Base-by-base conservation (phyloP, 35 echinoderm and acorn worm species). In the Acanthaster planci region DNA sequence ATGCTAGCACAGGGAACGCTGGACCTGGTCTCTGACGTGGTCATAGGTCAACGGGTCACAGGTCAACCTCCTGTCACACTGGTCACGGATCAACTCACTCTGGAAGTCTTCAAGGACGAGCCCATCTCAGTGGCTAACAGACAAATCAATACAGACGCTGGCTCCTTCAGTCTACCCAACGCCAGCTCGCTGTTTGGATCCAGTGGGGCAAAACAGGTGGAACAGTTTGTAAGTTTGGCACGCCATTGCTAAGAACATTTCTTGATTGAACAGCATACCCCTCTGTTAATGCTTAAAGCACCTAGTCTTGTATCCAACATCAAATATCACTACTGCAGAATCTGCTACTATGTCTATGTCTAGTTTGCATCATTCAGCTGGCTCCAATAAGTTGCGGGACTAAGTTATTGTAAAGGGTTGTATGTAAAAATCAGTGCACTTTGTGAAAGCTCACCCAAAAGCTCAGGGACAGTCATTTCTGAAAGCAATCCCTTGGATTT, bases 61-160 rank as follows among this genome's bases (percentile, higher is more conserved):
- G 85, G 85, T 4, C 85, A 87, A 19, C 85, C 85, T 31, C 85
- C 85, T 6, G 68, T 57, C 39, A 21, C 53, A 2, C 51, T 87
- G 31, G 76, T 78, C 4, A 78, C 85, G 2, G 67, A 51, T 23
- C 2, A 47, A 12, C 31, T 87, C 27, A 77, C 39, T 38, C 67
- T 76, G 26, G 67, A 87, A 54, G 50, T 87, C 34, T 77, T 40
- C 34, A 40, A 53, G 10, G 85, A 78, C 6, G 51, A 77, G 37
- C 38, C 68, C 8, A 7, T 18, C 34, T 53, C 76, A 23, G 38
- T 87, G 40, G 85, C 72, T 0, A 52, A 76, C 23, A 54, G 40
- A 39, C 16, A 0, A 0, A 10, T 87, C 21, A 34, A 1, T 15
- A 17, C 30, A 29, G 51, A 12, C 77, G 67, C 39, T 19, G 85